phyloP scores from a whole-genome alignment of 2,888 invertebrate genomes.

The Melanostoma scalare region DNA sequence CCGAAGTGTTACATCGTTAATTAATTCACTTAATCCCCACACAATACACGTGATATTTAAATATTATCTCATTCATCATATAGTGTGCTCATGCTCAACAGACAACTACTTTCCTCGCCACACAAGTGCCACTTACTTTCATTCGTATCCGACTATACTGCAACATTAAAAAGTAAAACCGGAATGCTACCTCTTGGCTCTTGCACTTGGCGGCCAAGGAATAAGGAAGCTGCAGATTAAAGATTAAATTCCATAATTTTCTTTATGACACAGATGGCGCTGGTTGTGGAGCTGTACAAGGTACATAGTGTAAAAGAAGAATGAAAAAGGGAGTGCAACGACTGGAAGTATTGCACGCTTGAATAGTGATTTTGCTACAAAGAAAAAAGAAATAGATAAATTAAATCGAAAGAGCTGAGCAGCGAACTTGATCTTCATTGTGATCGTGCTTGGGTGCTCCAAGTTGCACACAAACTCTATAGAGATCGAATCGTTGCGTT shows the following conservation, averaged over 20 bases:
- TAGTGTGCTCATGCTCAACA: neutral
- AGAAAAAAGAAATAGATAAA: conserved; percentile 10
- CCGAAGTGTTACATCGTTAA: conserved; percentile 46
- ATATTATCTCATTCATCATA: conserved; percentile 47
- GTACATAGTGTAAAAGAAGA: conserved; percentile 11
- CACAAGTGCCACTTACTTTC: conserved; percentile 49
- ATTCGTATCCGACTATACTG: conserved; percentile 28
- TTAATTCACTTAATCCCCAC: conserved; percentile 19
- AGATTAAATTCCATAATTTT: conserved; percentile 58
- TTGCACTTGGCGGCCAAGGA: conserved; percentile 38
- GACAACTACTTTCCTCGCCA: conserved; percentile 32
- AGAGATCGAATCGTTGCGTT: neutral
- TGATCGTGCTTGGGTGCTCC: conserved; percentile 30
- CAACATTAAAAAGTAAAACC: conserved; percentile 35
- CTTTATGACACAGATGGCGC: conserved; percentile 3
- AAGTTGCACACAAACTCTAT: neutral
- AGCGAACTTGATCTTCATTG: conserved; percentile 54
- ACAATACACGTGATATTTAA: conserved; percentile 46
- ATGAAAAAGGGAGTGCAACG: conserved; percentile 37
- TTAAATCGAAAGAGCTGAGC: conserved; percentile 33
- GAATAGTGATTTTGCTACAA: conserved; percentile 16
- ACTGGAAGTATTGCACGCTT: conserved; percentile 32
- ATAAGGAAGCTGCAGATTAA: conserved; percentile 52
- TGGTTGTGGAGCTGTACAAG: neutral
- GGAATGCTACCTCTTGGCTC: conserved; percentile 24